These are phyloP conservation scores for Entelurus aequoreus DNA, from an alignment of 2,113 vertebrate species.

Conservation along the genomic window DNA sequence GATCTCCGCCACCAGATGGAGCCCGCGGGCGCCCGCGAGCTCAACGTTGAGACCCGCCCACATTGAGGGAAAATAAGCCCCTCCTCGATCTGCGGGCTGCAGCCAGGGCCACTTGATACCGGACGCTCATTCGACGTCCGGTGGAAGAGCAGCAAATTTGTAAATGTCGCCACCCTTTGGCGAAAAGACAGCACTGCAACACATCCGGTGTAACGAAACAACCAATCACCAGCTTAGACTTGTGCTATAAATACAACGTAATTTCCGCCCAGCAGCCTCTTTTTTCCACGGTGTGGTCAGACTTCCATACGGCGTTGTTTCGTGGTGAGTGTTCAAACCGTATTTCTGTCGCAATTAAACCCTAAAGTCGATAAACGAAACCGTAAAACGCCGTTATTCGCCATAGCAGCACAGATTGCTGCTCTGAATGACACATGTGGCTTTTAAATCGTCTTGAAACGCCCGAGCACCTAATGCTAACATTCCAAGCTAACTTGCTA, in stretches of 20 bases:
- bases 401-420: accelerated
- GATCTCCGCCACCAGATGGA: no score
- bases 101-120: no score
- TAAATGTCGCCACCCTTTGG: conserved; percentile 13
- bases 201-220: not conserved
- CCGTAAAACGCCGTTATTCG: accelerated
- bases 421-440: accelerated
- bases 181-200: accelerated
- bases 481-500: conserved; percentile 26
- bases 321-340: conserved; percentile 68
- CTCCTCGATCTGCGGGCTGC: no score
- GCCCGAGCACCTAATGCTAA: conserved; percentile 22
- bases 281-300: conserved; percentile 60
- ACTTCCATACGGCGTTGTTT: conserved; percentile 86
- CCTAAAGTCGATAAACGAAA: accelerated
- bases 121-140: no score
- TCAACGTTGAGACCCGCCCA: no score
- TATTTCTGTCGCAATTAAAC: not conserved
- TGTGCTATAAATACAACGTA: conserved; percentile 51
- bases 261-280: accelerated
- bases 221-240: conserved; percentile 46
- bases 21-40: no score
- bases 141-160: not conserved
- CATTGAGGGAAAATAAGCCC: no score
- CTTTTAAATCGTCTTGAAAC: accelerated